Conservation (phyloP, 2,888 invertebrate genomes). For the Cosmia pyralina region DNA sequence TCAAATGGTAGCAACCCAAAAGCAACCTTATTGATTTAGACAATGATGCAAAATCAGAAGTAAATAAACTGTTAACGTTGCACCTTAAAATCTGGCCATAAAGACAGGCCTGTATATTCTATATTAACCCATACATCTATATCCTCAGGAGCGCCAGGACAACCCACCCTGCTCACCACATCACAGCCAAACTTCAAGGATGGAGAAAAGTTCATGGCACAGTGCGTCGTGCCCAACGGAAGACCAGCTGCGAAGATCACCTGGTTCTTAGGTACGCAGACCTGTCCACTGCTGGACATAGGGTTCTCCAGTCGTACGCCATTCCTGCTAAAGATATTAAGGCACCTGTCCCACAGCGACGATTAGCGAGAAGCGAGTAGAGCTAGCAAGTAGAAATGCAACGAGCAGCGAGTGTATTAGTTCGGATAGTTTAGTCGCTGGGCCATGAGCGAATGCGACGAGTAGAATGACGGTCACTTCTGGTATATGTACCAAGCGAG, state of each 20-base stretch:
- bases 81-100: too few species aligned
- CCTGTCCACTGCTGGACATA: neutral
- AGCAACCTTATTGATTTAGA: too few species aligned
- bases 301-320: neutral
- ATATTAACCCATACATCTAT: neutral
- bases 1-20: too few species aligned
- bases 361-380: neutral
- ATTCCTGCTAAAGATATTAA: neutral
- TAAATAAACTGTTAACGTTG: too few species aligned
- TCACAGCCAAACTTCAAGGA: constrained; percentile 87
- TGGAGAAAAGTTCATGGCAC: constrained; percentile 91
- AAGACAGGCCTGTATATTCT: too few species aligned
- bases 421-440: neutral
- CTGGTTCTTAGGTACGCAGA: constrained; percentile 92
- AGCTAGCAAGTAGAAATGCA: neutral
- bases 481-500: neutral
- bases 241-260: constrained; percentile 94
- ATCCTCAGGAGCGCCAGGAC: constrained; percentile 84
- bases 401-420: neutral
- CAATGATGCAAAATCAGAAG: too few species aligned
- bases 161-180: constrained; percentile 80
- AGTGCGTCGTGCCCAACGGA: constrained; percentile 92
- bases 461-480: neutral
- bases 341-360: neutral
- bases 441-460: neutral